phyloP scores from a whole-genome alignment of 2,113 vertebrate genomes.

The Polypterus bichir region DNA sequence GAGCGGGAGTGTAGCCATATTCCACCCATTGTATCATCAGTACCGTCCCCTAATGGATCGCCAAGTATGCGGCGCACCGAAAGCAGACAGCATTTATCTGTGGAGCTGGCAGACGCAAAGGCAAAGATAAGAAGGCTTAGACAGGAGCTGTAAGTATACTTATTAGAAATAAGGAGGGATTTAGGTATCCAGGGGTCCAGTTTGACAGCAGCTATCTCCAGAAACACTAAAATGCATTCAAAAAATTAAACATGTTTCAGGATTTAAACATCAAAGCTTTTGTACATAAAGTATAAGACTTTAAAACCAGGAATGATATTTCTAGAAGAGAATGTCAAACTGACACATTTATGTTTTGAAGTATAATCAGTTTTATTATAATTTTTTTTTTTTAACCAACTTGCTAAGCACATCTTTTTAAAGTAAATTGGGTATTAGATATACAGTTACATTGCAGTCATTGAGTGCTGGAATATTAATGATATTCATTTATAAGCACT shows the following conservation, averaged over 20 bases:
- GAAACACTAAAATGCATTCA: background rate
- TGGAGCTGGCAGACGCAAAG: conserved; percentile 93
- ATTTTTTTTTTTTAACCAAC: too few relatives aligned
- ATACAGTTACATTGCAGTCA: too few relatives aligned
- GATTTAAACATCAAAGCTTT: background rate
- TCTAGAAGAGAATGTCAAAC: too few relatives aligned
- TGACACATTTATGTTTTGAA: too few relatives aligned
- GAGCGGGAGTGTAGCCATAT: conserved; percentile 84
- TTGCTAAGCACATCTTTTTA: too few relatives aligned
- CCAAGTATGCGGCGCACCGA: conserved; percentile 89
- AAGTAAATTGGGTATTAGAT: too few relatives aligned
- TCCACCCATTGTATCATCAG: conserved; percentile 56
- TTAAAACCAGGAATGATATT: too few relatives aligned
- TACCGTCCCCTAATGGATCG: conserved; percentile 75
- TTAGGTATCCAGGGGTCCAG: background rate
- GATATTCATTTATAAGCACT: too few relatives aligned
- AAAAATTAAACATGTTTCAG: background rate
- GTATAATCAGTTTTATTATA: too few relatives aligned
- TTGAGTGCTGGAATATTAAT: too few relatives aligned
- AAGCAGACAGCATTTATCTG: conserved; percentile 88
- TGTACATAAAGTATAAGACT: too few relatives aligned
- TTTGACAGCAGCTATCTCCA: background rate
- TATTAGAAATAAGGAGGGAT: conserved; percentile 14
- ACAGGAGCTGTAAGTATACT: conserved; percentile 85
- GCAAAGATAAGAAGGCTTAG: conserved; percentile 86